Conservation (phyloP, 2,888 invertebrate genomes). For the Ophion slaviceki region DNA sequence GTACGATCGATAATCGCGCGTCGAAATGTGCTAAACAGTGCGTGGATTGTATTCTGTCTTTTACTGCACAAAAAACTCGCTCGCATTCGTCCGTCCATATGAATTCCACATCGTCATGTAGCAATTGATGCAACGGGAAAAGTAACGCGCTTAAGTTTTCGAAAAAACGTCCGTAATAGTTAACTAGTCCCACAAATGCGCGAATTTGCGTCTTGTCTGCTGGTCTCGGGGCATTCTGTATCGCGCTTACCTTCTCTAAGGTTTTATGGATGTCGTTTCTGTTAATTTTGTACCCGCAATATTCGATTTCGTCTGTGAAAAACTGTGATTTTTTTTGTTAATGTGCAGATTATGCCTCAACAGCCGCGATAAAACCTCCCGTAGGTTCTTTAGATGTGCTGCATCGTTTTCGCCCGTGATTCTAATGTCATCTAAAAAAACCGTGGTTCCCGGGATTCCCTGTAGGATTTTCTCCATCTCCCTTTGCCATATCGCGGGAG, state of each 20-base stretch:
- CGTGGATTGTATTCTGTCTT: background rate
- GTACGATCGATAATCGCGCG: too few species aligned
- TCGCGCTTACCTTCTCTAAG: background rate
- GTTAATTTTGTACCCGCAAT: constrained; percentile 35
- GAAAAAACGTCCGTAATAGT: constrained; percentile 22
- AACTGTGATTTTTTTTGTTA: too few species aligned
- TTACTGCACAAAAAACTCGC: constrained; percentile 4
- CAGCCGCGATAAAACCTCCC: constrained; percentile 14
- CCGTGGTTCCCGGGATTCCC: background rate
- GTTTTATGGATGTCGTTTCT: constrained; percentile 13
- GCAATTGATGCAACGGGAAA: constrained; percentile 13
- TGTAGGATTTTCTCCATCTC: background rate
- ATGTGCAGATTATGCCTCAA: background rate
- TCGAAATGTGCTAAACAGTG: too few species aligned
- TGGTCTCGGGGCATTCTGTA: constrained; percentile 12
- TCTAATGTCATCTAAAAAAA: constrained; percentile 48
- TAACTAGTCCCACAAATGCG: background rate
- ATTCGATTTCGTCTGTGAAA: constrained; percentile 25
- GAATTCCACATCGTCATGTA: constrained; percentile 22
- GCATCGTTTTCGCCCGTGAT: constrained; percentile 20
- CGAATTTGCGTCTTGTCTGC: constrained; percentile 4
- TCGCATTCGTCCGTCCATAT: constrained; percentile 33
- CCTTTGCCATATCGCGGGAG: constrained; percentile 19
- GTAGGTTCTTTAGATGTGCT: background rate
- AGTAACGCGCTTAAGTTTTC: constrained; percentile 13